A percentile compares a stretch with the other conserved stretches of the same genome.
Conservation (phyloP, 2,113 vertebrate genomes). For the Myxocyprinus asiaticus region DNA sequence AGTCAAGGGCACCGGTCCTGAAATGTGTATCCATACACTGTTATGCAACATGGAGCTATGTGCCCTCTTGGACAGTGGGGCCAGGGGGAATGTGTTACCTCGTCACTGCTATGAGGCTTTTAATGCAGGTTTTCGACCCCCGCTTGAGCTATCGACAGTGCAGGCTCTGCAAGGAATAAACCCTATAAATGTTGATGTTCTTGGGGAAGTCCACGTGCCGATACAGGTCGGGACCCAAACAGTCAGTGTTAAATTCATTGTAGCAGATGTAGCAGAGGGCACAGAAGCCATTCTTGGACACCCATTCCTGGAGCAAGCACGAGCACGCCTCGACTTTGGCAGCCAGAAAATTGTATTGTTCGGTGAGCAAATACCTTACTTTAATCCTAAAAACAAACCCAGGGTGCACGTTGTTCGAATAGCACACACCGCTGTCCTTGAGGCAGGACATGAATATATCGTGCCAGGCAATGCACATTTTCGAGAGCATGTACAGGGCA, state of each 20-base stretch:
- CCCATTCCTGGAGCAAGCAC: slow-evolving; percentile 32
- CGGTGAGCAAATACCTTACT: slow-evolving; percentile 33
- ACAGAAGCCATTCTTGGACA: slow-evolving; percentile 38
- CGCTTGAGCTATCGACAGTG: slow-evolving; percentile 28
- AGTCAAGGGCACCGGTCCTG: no score
- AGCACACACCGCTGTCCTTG: slow-evolving; percentile 2
- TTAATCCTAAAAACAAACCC: background rate
- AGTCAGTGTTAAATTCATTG: slow-evolving; percentile 39
- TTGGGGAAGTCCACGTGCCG: slow-evolving; percentile 20
- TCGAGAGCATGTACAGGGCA: background rate
- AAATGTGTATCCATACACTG: slow-evolving; percentile 30
- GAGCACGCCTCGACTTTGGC: slow-evolving; percentile 29
- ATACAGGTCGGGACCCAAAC: slow-evolving; percentile 6
- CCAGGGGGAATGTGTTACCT: slow-evolving; percentile 29
- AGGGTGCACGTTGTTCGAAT: background rate
- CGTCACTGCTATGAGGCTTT: slow-evolving; percentile 13
- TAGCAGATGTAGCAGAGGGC: slow-evolving; percentile 21
- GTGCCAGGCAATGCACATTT: slow-evolving; percentile 30
- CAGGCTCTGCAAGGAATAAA: slow-evolving; percentile 29
- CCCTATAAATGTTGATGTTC: background rate
- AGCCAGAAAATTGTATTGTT: slow-evolving; percentile 34
- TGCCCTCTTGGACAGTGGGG: slow-evolving; percentile 36
- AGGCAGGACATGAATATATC: slow-evolving; percentile 15
- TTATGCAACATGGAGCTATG: slow-evolving; percentile 25
- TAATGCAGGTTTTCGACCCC: background rate